Conservation (phyloP, 1,140 invertebrate species). For the Nylanderia fulva region DNA sequence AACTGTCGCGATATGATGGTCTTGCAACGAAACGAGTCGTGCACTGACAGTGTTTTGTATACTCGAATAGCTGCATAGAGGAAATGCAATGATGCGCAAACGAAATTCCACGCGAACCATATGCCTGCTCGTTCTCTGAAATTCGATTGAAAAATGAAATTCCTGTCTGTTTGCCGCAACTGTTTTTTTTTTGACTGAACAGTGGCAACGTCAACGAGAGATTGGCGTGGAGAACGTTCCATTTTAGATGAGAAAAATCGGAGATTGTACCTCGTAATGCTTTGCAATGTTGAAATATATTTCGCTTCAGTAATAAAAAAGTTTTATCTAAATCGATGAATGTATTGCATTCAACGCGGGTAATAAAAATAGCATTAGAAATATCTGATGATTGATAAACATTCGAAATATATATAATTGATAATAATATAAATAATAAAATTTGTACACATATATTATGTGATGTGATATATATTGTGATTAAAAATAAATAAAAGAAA, state of each 20-base stretch:
- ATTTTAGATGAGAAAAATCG: conserved; percentile 3
- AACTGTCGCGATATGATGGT: conserved; percentile 1
- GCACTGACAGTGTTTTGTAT: conserved; percentile 26
- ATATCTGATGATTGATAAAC: background rate
- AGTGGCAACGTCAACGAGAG: conserved; percentile 10
- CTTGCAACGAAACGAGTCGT: conserved; percentile 37
- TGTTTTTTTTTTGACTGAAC: background rate
- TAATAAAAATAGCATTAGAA: background rate
- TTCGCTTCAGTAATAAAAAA: background rate
- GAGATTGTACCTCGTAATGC: background rate
- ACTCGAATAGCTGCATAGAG: conserved; percentile 29
- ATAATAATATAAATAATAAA: conserved; percentile 13
- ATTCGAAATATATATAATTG: background rate
- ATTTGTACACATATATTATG: no score
- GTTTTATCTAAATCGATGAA: background rate
- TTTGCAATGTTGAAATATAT: background rate
- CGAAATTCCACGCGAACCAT: conserved; percentile 59
- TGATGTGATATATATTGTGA: no score
- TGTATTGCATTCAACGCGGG: background rate
- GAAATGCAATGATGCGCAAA: conserved; percentile 11
- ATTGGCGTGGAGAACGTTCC: background rate
- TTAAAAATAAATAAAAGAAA: background rate
- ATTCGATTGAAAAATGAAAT: conserved; percentile 74
- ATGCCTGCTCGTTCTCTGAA: conserved; percentile 30
- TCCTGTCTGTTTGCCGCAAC: conserved; percentile 45